Base-by-base conservation (phyloP, 2,888 invertebrate species). In the Sphaeridia pumilis region DNA sequence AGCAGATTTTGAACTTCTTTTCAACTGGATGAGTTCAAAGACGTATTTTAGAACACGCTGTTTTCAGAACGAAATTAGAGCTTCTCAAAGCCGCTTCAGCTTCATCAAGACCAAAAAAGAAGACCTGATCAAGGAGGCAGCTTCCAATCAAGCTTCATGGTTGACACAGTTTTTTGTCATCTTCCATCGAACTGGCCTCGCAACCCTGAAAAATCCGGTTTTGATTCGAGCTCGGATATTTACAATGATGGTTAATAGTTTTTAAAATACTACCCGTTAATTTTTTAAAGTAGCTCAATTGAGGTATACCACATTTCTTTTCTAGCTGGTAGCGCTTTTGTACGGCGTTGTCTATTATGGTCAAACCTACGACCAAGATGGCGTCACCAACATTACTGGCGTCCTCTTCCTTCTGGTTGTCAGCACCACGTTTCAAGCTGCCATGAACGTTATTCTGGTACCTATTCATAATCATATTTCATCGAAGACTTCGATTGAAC, bases 311-410 rank as follows among this genome's bases (percentile, higher is more conserved):
- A 20, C 21, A 22, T 34, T 31, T 10, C 28, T 24, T 43, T 22
- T 41, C n/a, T 69, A 93, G 93, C 81, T 90, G 77, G 83, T 93
- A 7, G 82, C 87, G 0, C 69, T 88, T n/a, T 71, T 94, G 5
- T 82, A 93, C 56, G 92, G 92, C 2, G 72, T 88, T 46, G 84
- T 95, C 61, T 95, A 88, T 72, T 83, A 83, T 68, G 83, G 84
- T 0, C 88, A 92, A 69, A 72, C 78, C 54, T 69, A 86, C 49
- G 82, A 84, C 68, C 87, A 87, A 70, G 85, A 86, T 66, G 93
- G 88, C 2, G 87, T 93, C 1, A 86, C 87, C 82, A 94, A 94
- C 70, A 87, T 93, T 60, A 93, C 90, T 69, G 93, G 93, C 41
- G 88, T 85, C 25, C 76, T 93, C 51, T 93, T 90, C 70, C 80